These are phyloP conservation scores for Onthophagus taurus DNA, from an alignment of 1,140 invertebrate species.

Conservation along the genomic window DNA sequence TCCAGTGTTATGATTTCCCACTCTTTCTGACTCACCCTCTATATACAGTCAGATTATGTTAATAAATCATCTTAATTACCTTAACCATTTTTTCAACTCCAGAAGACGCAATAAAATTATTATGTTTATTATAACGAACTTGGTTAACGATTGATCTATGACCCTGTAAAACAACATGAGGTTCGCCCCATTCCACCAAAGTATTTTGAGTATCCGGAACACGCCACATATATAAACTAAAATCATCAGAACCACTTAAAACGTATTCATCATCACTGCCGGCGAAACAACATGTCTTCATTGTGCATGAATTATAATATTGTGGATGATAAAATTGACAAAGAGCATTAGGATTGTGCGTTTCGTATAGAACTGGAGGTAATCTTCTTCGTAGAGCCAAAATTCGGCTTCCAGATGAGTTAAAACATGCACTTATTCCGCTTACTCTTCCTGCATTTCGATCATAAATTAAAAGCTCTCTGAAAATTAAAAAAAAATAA, in stretches of 20 bases:
- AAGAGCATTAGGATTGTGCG: constrained; percentile 54
- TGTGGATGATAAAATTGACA: constrained; percentile 84
- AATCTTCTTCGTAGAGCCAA: constrained; percentile 75
- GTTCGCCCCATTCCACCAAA: constrained; percentile 41
- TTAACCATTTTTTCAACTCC: constrained; percentile 95
- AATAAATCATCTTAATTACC: no score
- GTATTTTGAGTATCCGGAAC: constrained; percentile 57
- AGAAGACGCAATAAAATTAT: constrained; percentile 81
- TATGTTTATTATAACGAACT: constrained; percentile 79
- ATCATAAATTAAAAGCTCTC: constrained; percentile 61
- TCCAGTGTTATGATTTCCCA: no score
- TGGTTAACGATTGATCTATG: constrained; percentile 95
- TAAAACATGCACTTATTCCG: constrained; percentile 88
- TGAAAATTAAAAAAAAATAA: constrained; percentile 31
- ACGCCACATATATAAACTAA: constrained; percentile 91
- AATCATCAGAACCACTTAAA: constrained; percentile 88
- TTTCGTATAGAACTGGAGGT: constrained; percentile 72
- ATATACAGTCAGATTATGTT: no score
- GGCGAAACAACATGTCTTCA: constrained; percentile 95
- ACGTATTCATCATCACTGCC: constrained; percentile 82
- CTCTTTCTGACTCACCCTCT: no score
- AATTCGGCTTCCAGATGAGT: constrained; percentile 64
- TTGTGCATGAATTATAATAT: constrained; percentile 94
- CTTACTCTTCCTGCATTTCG: constrained; percentile 57
- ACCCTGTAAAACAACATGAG: constrained; percentile 76